Conservation (phyloP, 2,888 invertebrate genomes). For the Rhodophaea formosa region DNA sequence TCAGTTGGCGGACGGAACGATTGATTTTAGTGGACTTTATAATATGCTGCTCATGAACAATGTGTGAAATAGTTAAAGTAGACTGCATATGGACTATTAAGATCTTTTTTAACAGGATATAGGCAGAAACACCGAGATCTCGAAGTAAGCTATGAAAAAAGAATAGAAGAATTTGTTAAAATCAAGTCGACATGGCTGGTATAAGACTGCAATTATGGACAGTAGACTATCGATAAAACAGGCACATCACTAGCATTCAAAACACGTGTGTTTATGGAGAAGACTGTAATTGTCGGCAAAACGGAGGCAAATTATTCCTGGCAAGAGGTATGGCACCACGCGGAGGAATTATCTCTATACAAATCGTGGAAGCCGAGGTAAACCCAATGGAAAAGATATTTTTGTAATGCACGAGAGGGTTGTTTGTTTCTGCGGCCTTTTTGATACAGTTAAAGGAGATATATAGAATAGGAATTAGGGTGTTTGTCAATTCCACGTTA, state of each 20-base stretch:
- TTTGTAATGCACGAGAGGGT: neutral
- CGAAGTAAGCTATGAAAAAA: too few species aligned
- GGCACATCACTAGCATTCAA: constrained; percentile 18
- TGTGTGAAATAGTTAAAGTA: too few species aligned
- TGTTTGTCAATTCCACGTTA: neutral
- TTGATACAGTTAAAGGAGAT: neutral
- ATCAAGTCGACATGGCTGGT: too few species aligned
- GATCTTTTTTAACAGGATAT: too few species aligned
- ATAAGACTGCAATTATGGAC: neutral
- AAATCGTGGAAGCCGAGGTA: constrained; percentile 49
- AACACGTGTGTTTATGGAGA: constrained; percentile 41
- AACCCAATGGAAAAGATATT: constrained; percentile 13
- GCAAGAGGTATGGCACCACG: constrained; percentile 59
- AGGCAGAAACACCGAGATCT: too few species aligned
- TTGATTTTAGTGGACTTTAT: too few species aligned
- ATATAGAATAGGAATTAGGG: neutral
- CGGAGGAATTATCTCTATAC: constrained; percentile 67
- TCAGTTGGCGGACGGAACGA: too few species aligned
- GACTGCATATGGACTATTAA: too few species aligned
- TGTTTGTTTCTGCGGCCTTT: neutral
- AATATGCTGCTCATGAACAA: too few species aligned
- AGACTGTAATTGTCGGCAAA: constrained; percentile 65
- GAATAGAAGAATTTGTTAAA: too few species aligned
- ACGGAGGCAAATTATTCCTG: constrained; percentile 68
- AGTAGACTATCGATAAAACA: constrained; percentile 11